A percentile compares a stretch with the other conserved stretches of the same genome.
Evolutionary conservation across 2,797 vertebrate species (phyloP).

Genomic region (Uromys caudimaculatus): DNA sequence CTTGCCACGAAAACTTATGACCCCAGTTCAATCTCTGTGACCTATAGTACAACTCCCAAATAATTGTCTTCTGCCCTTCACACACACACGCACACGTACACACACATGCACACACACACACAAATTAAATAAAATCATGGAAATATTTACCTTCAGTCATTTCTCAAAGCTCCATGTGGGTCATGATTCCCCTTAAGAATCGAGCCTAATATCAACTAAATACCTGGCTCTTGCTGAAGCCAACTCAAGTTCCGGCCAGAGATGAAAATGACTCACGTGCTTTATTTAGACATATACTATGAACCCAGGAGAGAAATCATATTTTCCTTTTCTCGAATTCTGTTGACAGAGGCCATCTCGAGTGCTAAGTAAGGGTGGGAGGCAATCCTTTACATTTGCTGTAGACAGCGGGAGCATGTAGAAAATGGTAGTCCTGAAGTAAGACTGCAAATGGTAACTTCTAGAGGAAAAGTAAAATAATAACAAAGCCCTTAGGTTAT

Average conservation of each 20-base stretch:
- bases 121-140: background rate
- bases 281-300: conserved; percentile 58
- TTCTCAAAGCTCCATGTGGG: background rate
- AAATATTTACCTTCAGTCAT: background rate
- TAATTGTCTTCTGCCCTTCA: background rate
- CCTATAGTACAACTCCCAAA: background rate
- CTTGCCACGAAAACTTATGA: background rate
- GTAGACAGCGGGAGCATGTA: background rate
- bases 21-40: background rate
- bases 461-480: background rate
- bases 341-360: background rate
- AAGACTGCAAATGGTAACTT: background rate
- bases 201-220: background rate
- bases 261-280: conserved; percentile 19
- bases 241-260: conserved; percentile 38
- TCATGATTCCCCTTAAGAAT: background rate
- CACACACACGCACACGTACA: background rate
- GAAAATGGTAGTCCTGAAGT: background rate
- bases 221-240: conserved; percentile 50
- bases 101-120: background rate
- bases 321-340: background rate
- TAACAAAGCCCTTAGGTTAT: background rate
- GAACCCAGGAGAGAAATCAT: background rate
- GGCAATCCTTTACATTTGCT: background rate
- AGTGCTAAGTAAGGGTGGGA: background rate